Evolutionary conservation across 1,140 invertebrate species (phyloP).

Genomic region (Oedothorax gibbosus): DNA sequence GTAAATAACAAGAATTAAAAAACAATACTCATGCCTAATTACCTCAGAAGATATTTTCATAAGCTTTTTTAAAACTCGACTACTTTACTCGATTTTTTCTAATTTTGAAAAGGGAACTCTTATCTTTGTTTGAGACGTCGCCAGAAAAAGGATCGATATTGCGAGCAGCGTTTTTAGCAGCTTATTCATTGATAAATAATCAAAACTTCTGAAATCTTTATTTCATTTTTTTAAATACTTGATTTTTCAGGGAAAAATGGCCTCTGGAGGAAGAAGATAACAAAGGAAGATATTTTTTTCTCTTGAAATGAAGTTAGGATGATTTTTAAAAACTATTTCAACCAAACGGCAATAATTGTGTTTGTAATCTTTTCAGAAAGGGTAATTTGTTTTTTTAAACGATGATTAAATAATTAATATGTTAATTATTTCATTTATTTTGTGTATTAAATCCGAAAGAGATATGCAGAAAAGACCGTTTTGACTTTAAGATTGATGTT

Average conservation of each 20-base stretch:
- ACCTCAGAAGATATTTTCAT: constrained; percentile 13
- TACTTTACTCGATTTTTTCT: too few species aligned
- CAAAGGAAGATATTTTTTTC: too few species aligned
- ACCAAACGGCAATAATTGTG: too few species aligned
- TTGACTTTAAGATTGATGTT: too few species aligned
- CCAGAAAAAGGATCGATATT: constrained; percentile 19
- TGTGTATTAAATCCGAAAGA: too few species aligned
- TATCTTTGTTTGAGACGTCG: not conserved
- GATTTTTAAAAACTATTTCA: constrained; percentile 24
- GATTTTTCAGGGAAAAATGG: constrained; percentile 8
- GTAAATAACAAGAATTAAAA: too few species aligned
- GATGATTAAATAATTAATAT: too few species aligned
- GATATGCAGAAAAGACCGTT: too few species aligned
- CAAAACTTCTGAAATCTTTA: constrained; percentile 5
- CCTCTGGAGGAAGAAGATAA: not conserved
- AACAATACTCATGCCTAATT: constrained; percentile 43
- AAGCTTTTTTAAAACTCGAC: not conserved
- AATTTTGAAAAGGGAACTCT: constrained; percentile 36
- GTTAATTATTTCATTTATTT: too few species aligned
- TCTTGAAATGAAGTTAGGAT: not conserved
- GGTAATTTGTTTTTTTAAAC: too few species aligned
- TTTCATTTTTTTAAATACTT: not conserved
- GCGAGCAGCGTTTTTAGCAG: constrained; percentile 28
- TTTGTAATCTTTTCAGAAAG: too few species aligned
- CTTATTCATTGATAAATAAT: constrained; percentile 46